Percentiles rank a stretch among this genome's conserved stretches.
These are phyloP conservation scores for Aurelia coerulea DNA, from an alignment of 30 jellyfish, hydroid and myxozoan species.

Conservation along the genomic window DNA sequence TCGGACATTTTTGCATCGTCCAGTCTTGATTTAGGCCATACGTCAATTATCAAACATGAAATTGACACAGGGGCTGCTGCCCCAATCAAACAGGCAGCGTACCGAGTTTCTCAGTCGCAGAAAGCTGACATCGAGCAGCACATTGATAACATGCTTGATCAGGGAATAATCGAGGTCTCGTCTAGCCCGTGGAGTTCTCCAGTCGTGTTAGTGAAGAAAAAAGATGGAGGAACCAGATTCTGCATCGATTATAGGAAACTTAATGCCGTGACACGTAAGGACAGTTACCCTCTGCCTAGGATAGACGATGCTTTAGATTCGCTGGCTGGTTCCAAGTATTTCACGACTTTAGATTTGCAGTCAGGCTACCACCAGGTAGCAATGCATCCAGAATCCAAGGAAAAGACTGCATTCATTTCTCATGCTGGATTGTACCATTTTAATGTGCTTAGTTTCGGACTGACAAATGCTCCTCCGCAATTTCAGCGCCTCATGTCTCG, in stretches of 20 bases:
- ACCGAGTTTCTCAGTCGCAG: constrained; percentile 18
- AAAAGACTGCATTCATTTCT: too few species aligned
- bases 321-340: too few species aligned
- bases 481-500: constrained; percentile 57
- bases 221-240: constrained; percentile 23
- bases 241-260: constrained; percentile 21
- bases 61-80: neutral
- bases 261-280: constrained; percentile 56
- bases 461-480: constrained; percentile 45
- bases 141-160: constrained; percentile 12
- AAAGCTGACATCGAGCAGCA: constrained; percentile 16
- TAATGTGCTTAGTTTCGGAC: constrained; percentile 31
- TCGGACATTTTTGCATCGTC: constrained; percentile 15
- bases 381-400: too few species aligned
- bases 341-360: too few species aligned
- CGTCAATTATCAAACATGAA: neutral
- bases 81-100: constrained; percentile 17
- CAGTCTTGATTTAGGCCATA: constrained; percentile 11
- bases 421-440: too few species aligned
- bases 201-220: constrained; percentile 2
- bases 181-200: constrained; percentile 10
- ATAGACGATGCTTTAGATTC: too few species aligned
- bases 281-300: too few species aligned
- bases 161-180: constrained; percentile 1
- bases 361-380: too few species aligned